phyloP scores from a whole-genome alignment of 1,140 invertebrate species.

The Triops cancriformis region DNA sequence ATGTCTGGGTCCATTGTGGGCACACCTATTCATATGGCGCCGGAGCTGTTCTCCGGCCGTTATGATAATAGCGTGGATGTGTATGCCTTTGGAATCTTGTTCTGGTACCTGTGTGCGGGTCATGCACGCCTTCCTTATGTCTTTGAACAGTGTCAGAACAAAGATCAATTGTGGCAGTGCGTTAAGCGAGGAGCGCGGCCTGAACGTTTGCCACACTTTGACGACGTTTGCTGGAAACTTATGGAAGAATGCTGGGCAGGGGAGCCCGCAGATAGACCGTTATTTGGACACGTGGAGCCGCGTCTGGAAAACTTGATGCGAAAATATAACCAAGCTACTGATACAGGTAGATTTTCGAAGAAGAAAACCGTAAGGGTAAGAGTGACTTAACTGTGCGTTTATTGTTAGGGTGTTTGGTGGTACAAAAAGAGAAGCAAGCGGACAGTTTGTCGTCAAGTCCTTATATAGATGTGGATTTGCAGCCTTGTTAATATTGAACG shows the following conservation, averaged over 20 bases:
- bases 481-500: slow-evolving; percentile 21
- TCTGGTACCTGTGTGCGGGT: slow-evolving; percentile 84
- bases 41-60: slow-evolving; percentile 68
- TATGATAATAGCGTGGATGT: slow-evolving; percentile 82
- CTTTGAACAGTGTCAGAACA: slow-evolving; percentile 79
- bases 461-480: slow-evolving; percentile 27
- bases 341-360: background rate
- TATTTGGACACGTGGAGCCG: slow-evolving; percentile 65
- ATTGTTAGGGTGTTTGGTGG: slow-evolving; percentile 21
- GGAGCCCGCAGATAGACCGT: slow-evolving; percentile 61
- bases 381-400: background rate
- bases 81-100: slow-evolving; percentile 83
- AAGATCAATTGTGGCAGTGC: slow-evolving; percentile 77
- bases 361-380: background rate
- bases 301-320: slow-evolving; percentile 39
- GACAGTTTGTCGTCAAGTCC: slow-evolving; percentile 29
- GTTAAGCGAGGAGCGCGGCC: slow-evolving; percentile 67
- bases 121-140: slow-evolving; percentile 66
- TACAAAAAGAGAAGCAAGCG: slow-evolving; percentile 25
- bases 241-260: slow-evolving; percentile 80
- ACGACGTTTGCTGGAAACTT: slow-evolving; percentile 70
- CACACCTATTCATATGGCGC: slow-evolving; percentile 87
- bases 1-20: slow-evolving; percentile 75
- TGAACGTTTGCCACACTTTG: slow-evolving; percentile 62
- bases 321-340: background rate